Evolutionary conservation across 2,888 invertebrate species (phyloP).

Genomic region (Scaptomyza tumidula): DNA sequence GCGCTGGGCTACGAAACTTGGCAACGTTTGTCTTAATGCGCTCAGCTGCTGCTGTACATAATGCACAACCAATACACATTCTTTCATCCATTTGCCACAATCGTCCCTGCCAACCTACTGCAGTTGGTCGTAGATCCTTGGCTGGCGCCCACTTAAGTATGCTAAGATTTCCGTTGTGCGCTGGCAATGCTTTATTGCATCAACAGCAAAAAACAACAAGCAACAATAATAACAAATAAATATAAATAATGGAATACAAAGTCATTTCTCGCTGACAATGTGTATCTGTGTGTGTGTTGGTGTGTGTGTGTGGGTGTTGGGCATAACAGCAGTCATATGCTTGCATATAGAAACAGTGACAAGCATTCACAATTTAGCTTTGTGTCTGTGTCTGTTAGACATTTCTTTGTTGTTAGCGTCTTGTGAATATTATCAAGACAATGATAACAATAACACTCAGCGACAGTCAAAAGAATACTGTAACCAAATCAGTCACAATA

Average conservation of each 20-base stretch:
- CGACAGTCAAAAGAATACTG: constrained; percentile 19
- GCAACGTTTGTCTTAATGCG: constrained; percentile 43
- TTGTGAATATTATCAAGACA: constrained; percentile 59
- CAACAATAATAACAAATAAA: constrained; percentile 66
- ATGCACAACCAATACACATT: constrained; percentile 24
- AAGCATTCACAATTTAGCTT: constrained; percentile 5
- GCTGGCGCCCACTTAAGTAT: constrained; percentile 71
- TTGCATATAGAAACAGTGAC: constrained; percentile 9
- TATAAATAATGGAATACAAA: constrained; percentile 74
- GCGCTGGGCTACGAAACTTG: constrained; percentile 42
- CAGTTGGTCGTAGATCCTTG: constrained; percentile 40
- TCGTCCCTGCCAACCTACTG: background rate
- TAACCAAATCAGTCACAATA: constrained; percentile 47
- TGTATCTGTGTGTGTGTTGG: background rate
- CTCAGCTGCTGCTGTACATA: constrained; percentile 37
- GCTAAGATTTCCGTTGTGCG: constrained; percentile 72
- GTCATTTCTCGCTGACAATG: constrained; percentile 59
- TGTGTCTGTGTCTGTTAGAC: background rate
- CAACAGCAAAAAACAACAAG: constrained; percentile 12
- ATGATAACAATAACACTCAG: constrained; percentile 40
- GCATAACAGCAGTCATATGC: constrained; percentile 22
- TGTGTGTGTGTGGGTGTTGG: constrained; percentile 3
- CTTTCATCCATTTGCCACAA: background rate
- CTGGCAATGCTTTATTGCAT: constrained; percentile 62
- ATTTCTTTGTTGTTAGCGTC: constrained; percentile 11